phyloP scores from a whole-genome alignment of 1,140 invertebrate genomes.

The Leptinotarsa undecemlineata region DNA sequence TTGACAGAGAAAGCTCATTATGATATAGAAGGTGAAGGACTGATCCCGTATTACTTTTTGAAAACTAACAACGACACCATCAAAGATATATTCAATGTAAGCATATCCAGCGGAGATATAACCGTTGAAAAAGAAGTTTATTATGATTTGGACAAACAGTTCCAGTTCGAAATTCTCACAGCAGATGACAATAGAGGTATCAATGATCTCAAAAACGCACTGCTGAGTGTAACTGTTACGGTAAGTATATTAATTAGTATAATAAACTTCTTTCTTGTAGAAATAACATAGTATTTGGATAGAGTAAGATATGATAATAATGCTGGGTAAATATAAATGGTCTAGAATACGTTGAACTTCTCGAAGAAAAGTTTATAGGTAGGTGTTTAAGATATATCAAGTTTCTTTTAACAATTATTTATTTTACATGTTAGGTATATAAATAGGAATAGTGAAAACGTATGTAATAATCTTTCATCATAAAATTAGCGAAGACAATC shows the following conservation, averaged over 20 bases:
- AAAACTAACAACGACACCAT: slow-evolving; percentile 16
- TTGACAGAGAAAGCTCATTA: neutral
- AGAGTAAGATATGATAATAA: too few species aligned
- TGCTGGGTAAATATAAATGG: too few species aligned
- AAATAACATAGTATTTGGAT: too few species aligned
- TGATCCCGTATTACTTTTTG: slow-evolving; percentile 32
- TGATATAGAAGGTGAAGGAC: slow-evolving; percentile 1
- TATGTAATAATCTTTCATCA: too few species aligned
- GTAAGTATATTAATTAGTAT: slow-evolving; percentile 29
- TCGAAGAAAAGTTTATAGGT: too few species aligned
- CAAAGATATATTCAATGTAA: slow-evolving; percentile 23
- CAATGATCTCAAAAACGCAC: neutral
- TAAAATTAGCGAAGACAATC: too few species aligned
- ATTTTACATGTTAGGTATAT: too few species aligned
- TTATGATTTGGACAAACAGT: slow-evolving; percentile 49
- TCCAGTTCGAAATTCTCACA: slow-evolving; percentile 55
- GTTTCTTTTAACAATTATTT: too few species aligned
- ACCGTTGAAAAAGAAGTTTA: slow-evolving; percentile 47
- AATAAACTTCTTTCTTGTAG: neutral
- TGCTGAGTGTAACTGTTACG: slow-evolving; percentile 22
- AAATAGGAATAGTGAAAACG: too few species aligned
- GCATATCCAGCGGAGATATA: slow-evolving; percentile 22
- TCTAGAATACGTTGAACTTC: too few species aligned
- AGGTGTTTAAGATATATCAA: too few species aligned
- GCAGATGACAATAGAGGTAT: slow-evolving; percentile 46